These are phyloP conservation scores for Setophaga kirtlandii DNA, from an alignment of 2,113 vertebrate species.

Conservation along the genomic window DNA sequence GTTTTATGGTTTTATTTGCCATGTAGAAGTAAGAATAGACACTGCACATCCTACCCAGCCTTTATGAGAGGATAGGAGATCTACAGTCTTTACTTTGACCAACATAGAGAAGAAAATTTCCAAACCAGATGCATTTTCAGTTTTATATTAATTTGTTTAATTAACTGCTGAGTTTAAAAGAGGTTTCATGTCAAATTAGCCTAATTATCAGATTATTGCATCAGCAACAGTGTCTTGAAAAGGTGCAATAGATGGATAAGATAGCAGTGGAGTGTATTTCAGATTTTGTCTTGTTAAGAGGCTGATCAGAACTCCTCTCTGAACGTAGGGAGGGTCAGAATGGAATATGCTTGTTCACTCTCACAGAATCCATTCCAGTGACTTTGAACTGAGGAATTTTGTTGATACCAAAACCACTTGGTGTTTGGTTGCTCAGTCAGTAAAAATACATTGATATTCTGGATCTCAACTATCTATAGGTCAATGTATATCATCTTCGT, in stretches of 20 bases:
- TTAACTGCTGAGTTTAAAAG: not conserved
- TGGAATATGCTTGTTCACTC: not conserved
- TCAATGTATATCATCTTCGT: not conserved
- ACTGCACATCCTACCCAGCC: not conserved
- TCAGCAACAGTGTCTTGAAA: not conserved
- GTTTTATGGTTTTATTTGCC: not conserved
- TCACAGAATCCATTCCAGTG: not conserved
- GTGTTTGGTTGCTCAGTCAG: not conserved
- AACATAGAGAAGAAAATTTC: not conserved
- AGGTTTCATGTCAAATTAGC: not conserved
- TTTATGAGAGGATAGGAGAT: not conserved
- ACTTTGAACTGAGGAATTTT: not conserved
- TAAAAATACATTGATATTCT: not conserved
- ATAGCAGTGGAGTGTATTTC: not conserved
- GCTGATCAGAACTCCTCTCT: not conserved
- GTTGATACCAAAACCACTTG: not conserved
- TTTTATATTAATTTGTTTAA: not conserved
- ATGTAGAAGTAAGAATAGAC: not conserved
- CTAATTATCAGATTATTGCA: not conserved
- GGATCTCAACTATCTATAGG: not conserved
- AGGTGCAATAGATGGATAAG: not conserved
- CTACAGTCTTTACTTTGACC: not conserved
- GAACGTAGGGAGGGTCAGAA: not conserved
- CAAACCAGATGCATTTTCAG: not conserved
- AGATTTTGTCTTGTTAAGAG: not conserved